phyloP scores from a whole-genome alignment of 2,888 invertebrate genomes.

The Epinotia bilunana region DNA sequence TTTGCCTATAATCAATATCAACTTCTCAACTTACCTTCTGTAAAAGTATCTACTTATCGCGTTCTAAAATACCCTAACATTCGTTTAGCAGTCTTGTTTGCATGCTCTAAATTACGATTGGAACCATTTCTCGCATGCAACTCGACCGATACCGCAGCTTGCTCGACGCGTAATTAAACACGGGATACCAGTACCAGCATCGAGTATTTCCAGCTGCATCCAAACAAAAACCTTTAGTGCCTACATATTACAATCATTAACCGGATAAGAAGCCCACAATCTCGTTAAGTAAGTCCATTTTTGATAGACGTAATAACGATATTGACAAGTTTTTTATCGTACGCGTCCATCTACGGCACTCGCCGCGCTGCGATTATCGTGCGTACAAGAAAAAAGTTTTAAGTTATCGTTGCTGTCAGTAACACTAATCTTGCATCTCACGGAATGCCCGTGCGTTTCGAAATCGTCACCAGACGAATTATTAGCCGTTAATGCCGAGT shows the following conservation, averaged over 20 bases:
- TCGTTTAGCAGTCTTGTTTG: constrained; percentile 23
- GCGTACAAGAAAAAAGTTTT: constrained; percentile 72
- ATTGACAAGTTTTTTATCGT: constrained; percentile 77
- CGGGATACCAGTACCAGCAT: constrained; percentile 15
- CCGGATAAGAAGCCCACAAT: constrained; percentile 69
- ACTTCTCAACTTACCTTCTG: constrained; percentile 1
- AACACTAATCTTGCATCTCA: constrained; percentile 73
- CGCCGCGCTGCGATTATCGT: constrained; percentile 66
- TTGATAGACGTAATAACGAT: constrained; percentile 72
- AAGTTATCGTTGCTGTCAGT: constrained; percentile 73
- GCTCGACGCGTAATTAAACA: constrained; percentile 26
- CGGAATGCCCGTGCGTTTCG: constrained; percentile 71
- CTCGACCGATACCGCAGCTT: constrained; percentile 24
- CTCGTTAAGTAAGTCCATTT: constrained; percentile 72
- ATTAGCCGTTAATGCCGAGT: constrained; percentile 73
- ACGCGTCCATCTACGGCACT: constrained; percentile 66
- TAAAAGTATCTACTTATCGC: constrained; percentile 2
- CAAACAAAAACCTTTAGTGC: constrained; percentile 58
- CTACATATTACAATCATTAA: constrained; percentile 76
- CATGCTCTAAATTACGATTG: constrained; percentile 31
- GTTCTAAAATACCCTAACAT: constrained; percentile 13
- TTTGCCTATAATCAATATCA: background rate
- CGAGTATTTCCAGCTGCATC: constrained; percentile 22
- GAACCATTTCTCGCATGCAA: constrained; percentile 34
- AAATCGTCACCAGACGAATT: constrained; percentile 75